Evolutionary conservation across 2,797 vertebrate genomes (phyloP).

Genomic region (Iguana delicatissima): DNA sequence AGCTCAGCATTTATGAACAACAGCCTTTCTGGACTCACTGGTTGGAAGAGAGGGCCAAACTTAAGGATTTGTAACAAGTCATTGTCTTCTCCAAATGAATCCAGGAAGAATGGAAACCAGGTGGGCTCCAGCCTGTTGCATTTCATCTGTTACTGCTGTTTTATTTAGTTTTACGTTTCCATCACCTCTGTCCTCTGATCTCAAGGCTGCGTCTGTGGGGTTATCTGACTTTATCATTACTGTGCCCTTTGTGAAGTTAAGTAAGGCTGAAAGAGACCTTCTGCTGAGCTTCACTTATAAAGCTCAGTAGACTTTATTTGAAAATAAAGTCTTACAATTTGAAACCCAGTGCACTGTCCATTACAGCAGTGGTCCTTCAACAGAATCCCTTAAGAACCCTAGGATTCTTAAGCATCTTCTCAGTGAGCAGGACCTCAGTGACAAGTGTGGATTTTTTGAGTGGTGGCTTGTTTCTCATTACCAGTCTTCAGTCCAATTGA

Average conservation of each 20-base stretch:
- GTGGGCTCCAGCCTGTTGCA: no score
- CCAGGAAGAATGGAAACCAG: neutral
- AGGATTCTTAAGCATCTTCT: neutral
- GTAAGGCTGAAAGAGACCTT: neutral
- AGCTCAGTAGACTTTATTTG: neutral
- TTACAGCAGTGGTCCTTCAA: neutral
- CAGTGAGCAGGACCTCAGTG: neutral
- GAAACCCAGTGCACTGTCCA: no score
- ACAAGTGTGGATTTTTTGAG: no score
- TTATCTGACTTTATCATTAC: neutral
- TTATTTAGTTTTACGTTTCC: slow-evolving; percentile 1
- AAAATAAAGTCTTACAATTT: neutral
- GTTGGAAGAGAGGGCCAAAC: neutral
- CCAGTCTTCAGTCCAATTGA: neutral
- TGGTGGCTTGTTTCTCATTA: neutral
- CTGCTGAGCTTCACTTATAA: neutral
- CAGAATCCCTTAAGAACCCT: neutral
- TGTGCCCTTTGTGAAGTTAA: neutral
- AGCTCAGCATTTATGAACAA: neutral
- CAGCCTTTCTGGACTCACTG: neutral
- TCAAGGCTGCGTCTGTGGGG: neutral
- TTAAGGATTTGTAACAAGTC: neutral
- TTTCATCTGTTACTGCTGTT: neutral
- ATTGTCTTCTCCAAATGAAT: neutral
- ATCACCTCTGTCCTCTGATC: neutral